Base-by-base conservation (phyloP, 2,797 vertebrate genomes). In the Lerista edwardsae region DNA sequence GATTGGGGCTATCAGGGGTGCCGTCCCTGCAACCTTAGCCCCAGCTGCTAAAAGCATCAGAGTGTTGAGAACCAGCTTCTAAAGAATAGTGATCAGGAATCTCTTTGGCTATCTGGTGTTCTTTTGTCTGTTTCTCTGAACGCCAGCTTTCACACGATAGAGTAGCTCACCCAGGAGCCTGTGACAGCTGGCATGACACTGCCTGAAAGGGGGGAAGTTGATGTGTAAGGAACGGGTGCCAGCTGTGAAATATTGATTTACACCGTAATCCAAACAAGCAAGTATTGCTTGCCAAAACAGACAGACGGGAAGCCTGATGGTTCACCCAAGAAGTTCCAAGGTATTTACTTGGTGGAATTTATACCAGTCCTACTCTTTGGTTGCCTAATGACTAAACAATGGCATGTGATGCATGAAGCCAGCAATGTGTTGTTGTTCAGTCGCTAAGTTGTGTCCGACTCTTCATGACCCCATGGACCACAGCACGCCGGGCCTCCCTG, bases 251-350 rank as follows among this genome's bases (percentile, higher is more conserved):
- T 87, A 77, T 83, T 91, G 90, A 88, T 90, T 90, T 78, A 79
- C 73, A 87, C 78, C 85, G 23, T 2, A 84, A 75, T 76, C 71
- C 41, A 87, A 90, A 29, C 41, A 85, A 0, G 0, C 64, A 61
- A 64, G 44, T 76, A 88, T 84, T 88, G 65, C 86, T 92, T 91
- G 91, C 41, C 68, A 68, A n/a, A 90, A 91, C 84, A 2, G 21
- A 27, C 75, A 77, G 64, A 84, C 84, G 82, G 84, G n/a, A 79
- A 71, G 88, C 87, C 85, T 74, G 57, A 31, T 82, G 57, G 76
- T 67, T 84, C 41, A 44, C 41, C 73, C 61, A 87, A 0, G 1
- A 36, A 84, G 73, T 31, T 11, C 25, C 1, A 1, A n/a, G 78
- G 31, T 29, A 25, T 82, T 0, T 39, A 77, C 61, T 84, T 74